These are phyloP conservation scores for Girardinus metallicus DNA, from an alignment of 2,797 vertebrate genomes.

Conservation along the genomic window DNA sequence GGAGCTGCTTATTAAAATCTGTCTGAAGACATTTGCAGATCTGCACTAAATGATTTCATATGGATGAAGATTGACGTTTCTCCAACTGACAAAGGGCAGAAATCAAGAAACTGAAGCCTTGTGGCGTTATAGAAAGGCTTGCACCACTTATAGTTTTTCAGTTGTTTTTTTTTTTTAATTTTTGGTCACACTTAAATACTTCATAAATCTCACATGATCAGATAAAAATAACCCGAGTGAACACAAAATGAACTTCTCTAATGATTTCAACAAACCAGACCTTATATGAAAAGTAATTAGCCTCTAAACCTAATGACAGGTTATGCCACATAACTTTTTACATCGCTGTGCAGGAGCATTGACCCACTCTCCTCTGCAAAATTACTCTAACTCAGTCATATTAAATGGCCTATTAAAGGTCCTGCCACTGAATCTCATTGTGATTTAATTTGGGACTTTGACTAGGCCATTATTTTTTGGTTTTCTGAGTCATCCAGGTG, in stretches of 20 bases:
- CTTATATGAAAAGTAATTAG: background rate
- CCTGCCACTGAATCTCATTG: background rate
- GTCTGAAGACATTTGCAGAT: constrained; percentile 54
- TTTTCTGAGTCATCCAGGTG: background rate
- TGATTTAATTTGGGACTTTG: background rate
- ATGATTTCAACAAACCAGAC: background rate
- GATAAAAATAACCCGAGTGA: background rate
- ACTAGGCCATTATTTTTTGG: background rate
- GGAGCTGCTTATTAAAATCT: constrained; percentile 56
- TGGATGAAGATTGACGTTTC: constrained; percentile 11
- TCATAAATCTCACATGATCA: background rate
- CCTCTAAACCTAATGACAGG: background rate
- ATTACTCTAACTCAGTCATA: background rate
- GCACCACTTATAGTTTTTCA: background rate
- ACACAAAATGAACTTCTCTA: background rate
- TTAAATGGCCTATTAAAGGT: background rate
- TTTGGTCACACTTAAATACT: background rate
- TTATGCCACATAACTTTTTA: background rate
- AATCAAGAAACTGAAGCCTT: background rate
- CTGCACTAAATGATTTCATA: constrained; percentile 24
- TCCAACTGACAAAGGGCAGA: background rate
- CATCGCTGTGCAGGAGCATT: background rate
- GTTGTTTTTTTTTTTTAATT: background rate
- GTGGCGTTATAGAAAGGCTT: background rate
- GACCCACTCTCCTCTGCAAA: background rate